phyloP scores from a whole-genome alignment of 2,797 vertebrate species.

The Poeciliopsis paucimaculata region DNA sequence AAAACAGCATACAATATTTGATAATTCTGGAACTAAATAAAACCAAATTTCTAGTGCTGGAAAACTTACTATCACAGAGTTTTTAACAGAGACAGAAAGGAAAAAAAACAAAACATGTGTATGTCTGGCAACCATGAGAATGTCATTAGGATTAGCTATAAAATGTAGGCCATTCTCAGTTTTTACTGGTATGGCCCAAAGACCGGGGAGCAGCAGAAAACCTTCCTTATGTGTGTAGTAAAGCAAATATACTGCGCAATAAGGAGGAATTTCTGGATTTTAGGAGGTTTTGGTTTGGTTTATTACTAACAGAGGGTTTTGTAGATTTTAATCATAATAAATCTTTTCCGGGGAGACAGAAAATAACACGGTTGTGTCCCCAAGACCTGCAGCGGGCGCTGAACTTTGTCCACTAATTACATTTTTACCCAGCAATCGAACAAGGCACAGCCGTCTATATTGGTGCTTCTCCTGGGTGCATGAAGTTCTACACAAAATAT shows the following conservation, averaged over 20 bases:
- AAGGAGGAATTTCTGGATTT: constrained; percentile 26
- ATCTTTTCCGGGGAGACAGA: constrained; percentile 35
- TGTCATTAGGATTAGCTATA: constrained; percentile 71
- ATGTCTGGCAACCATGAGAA: constrained; percentile 68
- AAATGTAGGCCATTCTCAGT: constrained; percentile 64
- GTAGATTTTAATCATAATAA: constrained; percentile 62
- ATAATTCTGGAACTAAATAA: constrained; percentile 21
- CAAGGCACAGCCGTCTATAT: constrained; percentile 9
- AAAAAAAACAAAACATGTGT: constrained; percentile 15
- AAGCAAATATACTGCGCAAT: constrained; percentile 46
- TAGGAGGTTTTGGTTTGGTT: constrained; percentile 47
- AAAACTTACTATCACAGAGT: constrained; percentile 34
- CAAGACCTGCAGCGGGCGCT: constrained; percentile 23
- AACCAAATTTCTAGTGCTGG: constrained; percentile 35
- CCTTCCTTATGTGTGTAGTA: constrained; percentile 39
- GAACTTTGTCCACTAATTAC: constrained; percentile 34
- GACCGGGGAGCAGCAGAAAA: constrained; percentile 33
- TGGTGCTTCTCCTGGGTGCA: neutral
- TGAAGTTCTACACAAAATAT: neutral
- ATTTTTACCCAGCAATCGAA: constrained; percentile 13
- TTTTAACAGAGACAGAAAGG: constrained; percentile 23
- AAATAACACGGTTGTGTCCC: constrained; percentile 28
- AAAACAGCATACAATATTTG: neutral
- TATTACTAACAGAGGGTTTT: constrained; percentile 49
- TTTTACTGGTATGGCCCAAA: constrained; percentile 43